These are phyloP conservation scores for Sarcophaga carnaria DNA, from an alignment of 2,888 invertebrate genomes.

Conservation along the genomic window DNA sequence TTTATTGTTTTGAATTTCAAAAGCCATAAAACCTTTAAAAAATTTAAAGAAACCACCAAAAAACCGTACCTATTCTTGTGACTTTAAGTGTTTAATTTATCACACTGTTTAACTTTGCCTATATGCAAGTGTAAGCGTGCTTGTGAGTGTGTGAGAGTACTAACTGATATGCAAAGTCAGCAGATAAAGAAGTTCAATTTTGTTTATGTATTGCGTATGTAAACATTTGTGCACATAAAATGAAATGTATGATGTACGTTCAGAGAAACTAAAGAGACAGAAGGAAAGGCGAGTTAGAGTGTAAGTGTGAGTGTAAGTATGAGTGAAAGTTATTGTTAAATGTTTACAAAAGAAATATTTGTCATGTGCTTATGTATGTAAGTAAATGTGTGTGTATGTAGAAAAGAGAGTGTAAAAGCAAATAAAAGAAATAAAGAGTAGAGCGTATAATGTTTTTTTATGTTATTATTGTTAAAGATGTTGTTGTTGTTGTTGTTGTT, in stretches of 20 bases:
- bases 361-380: conserved; percentile 22
- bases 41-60: not conserved
- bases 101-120: not conserved
- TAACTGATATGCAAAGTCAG: conserved; percentile 58
- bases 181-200: conserved; percentile 59
- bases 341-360: conserved; percentile 50
- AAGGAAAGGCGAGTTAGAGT: too few species aligned
- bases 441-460: conserved; percentile 1
- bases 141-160: conserved; percentile 10
- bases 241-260: not conserved
- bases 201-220: conserved; percentile 4
- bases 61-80: not conserved
- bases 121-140: not conserved
- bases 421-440: not conserved
- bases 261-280: not conserved
- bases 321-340: conserved; percentile 36
- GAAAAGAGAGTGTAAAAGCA: not conserved
- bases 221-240: not conserved
- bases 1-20: not conserved
- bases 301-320: not conserved
- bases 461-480: not conserved
- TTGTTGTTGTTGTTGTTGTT: not conserved
- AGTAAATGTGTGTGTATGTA: too few species aligned
- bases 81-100: conserved; percentile 2
- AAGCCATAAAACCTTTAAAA: not conserved